phyloP scores from a whole-genome alignment of 2,113 vertebrate genomes.

The Ophthalmolycus amberensis region DNA sequence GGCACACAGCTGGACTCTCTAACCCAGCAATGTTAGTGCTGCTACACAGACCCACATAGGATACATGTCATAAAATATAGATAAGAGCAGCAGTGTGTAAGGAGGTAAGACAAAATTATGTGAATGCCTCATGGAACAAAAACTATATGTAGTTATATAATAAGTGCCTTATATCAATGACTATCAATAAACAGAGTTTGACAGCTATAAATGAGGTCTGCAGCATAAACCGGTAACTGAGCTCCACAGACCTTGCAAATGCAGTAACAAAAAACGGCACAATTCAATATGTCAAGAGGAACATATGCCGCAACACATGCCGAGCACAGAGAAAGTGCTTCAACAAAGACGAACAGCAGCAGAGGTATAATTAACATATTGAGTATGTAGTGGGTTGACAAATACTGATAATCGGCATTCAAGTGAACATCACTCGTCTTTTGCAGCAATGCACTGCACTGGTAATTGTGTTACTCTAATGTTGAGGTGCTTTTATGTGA shows the following conservation, averaged over 20 bases:
- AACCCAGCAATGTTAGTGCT: background rate
- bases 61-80: conserved; percentile 43
- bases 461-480: background rate
- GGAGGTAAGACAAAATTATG: background rate
- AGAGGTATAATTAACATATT: background rate
- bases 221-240: background rate
- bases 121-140: background rate
- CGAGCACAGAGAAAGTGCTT: background rate
- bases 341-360: background rate
- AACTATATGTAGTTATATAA: background rate
- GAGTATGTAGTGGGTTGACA: conserved; percentile 1
- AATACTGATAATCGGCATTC: background rate
- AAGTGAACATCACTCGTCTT: background rate
- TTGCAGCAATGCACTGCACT: background rate
- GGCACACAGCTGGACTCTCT: background rate
- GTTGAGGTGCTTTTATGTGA: background rate
- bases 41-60: conserved; percentile 4
- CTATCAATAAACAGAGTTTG: conserved; percentile 1
- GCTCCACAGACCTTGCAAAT: background rate
- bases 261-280: background rate
- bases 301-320: background rate
- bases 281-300: background rate
- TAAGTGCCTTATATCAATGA: background rate
- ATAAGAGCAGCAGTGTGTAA: conserved; percentile 30
- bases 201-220: background rate